phyloP scores from a whole-genome alignment of 2,888 invertebrate genomes.

The Drosophila vallismaia region DNA sequence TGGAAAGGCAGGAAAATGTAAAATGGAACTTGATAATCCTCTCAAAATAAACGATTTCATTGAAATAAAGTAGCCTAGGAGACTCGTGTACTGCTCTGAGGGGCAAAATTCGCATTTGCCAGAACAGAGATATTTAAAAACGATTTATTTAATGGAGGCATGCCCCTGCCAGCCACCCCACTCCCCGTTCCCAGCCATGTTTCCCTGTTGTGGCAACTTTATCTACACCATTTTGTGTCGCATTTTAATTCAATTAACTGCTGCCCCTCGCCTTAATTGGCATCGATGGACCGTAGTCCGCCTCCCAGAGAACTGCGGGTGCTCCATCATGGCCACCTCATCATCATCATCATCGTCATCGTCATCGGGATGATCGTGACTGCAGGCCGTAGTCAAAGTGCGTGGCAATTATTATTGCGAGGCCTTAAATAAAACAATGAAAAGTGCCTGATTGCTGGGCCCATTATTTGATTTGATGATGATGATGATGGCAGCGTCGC shows the following conservation, averaged over 20 bases:
- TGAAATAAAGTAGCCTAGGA: background rate
- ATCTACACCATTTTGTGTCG: constrained; percentile 48
- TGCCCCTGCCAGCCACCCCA: background rate
- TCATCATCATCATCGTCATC: constrained; percentile 13
- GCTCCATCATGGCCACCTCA: constrained; percentile 37
- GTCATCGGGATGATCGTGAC: constrained; percentile 12
- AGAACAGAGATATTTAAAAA: constrained; percentile 19
- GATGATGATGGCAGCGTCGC: constrained; percentile 47
- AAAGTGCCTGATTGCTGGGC: constrained; percentile 70
- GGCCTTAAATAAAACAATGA: constrained; percentile 79
- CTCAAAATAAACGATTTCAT: background rate
- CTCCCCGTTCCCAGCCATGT: constrained; percentile 7
- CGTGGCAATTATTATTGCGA: constrained; percentile 80
- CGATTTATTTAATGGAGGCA: constrained; percentile 21
- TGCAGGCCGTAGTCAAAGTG: constrained; percentile 73
- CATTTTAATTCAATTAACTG: constrained; percentile 69
- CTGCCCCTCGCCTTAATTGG: constrained; percentile 67
- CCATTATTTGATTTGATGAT: constrained; percentile 33
- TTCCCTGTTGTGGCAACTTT: constrained; percentile 17
- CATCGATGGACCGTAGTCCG: constrained; percentile 55
- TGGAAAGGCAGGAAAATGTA: no score
- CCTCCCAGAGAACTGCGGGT: constrained; percentile 57
- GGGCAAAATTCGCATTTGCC: constrained; percentile 19
- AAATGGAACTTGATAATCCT: background rate
- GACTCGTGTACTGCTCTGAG: background rate